Evolutionary conservation across 2,888 invertebrate genomes (phyloP).

Genomic region (Campoletis raptor): DNA sequence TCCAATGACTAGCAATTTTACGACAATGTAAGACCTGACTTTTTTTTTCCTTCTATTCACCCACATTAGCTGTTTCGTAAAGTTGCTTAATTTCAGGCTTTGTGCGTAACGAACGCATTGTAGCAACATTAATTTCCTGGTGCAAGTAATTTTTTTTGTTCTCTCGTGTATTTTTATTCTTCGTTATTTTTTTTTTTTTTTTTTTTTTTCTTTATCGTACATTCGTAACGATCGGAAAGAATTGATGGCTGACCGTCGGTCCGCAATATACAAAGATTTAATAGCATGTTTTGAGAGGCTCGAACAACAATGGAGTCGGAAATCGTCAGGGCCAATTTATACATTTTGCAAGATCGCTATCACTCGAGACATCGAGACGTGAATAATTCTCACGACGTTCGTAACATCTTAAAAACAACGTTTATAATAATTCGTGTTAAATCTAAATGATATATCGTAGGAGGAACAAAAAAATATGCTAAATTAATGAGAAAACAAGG

Average conservation of each 20-base stretch:
- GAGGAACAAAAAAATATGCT: too few species aligned
- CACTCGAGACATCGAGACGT: neutral
- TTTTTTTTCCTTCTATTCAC: neutral
- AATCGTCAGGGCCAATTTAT: slow-evolving; percentile 56
- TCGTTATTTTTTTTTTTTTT: neutral
- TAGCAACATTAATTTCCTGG: slow-evolving; percentile 19
- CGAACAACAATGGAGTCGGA: slow-evolving; percentile 46
- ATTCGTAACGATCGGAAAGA: slow-evolving; percentile 20
- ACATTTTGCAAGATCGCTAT: slow-evolving; percentile 23
- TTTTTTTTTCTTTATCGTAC: slow-evolving; percentile 8
- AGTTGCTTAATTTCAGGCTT: slow-evolving; percentile 14
- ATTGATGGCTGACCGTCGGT: neutral
- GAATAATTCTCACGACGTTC: neutral
- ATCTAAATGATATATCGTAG: neutral
- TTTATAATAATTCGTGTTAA: neutral
- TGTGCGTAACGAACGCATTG: neutral
- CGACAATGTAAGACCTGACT: neutral
- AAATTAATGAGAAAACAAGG: too few species aligned
- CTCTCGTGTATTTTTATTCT: neutral
- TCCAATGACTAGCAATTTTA: neutral
- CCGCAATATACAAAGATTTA: slow-evolving; percentile 16
- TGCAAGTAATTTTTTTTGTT: slow-evolving; percentile 8
- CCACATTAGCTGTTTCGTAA: slow-evolving; percentile 7
- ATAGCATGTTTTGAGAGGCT: slow-evolving; percentile 31
- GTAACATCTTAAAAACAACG: neutral